Conservation (phyloP, 2,113 vertebrate species). For the Zootoca vivipara region DNA sequence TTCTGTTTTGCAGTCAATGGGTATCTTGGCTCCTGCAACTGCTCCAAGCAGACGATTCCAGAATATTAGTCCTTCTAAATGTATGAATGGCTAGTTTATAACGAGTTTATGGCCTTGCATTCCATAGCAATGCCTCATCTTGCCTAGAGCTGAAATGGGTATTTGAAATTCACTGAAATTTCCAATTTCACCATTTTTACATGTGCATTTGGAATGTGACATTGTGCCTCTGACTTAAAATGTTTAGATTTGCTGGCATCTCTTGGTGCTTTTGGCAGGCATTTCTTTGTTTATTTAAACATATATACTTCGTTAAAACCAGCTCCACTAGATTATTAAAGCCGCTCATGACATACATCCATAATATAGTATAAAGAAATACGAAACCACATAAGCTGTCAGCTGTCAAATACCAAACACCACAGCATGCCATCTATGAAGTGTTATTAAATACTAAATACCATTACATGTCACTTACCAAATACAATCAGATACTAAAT, state of each 20-base stretch:
- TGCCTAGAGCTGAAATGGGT: slow-evolving; percentile 25
- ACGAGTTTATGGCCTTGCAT: slow-evolving; percentile 14
- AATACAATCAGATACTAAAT: not conserved
- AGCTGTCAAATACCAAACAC: not conserved
- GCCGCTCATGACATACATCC: not conserved
- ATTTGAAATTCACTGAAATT: slow-evolving; percentile 22
- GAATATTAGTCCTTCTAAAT: slow-evolving; percentile 15
- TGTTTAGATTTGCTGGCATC: not conserved
- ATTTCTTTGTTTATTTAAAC: slow-evolving; percentile 12
- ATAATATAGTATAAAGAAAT: not conserved
- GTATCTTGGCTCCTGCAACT: slow-evolving; percentile 3
- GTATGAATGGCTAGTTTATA: slow-evolving; percentile 23
- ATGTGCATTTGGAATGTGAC: slow-evolving; percentile 8
- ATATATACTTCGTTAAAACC: not conserved
- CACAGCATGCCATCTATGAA: not conserved
- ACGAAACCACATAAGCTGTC: not conserved
- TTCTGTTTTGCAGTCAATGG: slow-evolving; percentile 22
- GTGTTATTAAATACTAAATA: not conserved
- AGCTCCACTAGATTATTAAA: not conserved
- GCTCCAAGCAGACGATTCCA: slow-evolving; percentile 1
- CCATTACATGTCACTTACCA: not conserved
- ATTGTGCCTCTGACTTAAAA: not conserved
- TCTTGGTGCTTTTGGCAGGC: slow-evolving; percentile 10
- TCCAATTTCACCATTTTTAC: slow-evolving; percentile 4
- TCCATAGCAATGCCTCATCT: slow-evolving; percentile 1